Evolutionary conservation across 2,113 vertebrate genomes (phyloP).

Genomic region (Anolis carolinensis): DNA sequence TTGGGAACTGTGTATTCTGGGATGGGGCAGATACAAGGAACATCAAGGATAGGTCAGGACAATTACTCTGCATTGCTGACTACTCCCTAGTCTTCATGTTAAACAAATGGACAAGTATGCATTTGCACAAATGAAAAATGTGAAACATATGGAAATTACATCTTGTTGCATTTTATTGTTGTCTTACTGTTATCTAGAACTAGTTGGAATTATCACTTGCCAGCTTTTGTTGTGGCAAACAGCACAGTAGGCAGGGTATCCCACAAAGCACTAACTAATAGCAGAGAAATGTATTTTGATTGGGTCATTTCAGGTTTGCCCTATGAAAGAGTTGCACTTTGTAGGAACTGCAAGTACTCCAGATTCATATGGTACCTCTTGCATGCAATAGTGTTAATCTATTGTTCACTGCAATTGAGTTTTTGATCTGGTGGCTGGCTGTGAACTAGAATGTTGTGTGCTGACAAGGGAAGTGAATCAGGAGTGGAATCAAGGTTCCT

Average conservation of each 20-base stretch:
- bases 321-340: not conserved
- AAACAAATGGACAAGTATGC: not conserved
- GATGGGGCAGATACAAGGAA: not conserved
- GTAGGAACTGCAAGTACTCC: not conserved
- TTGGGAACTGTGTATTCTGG: not conserved
- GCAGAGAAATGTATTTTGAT: not conserved
- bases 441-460: not conserved
- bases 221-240: not conserved
- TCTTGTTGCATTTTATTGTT: not conserved
- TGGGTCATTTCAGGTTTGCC: not conserved
- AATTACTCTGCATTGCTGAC: fast-evolving
- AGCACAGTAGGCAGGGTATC: not conserved
- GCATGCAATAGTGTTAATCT: too few relatives aligned
- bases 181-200: not conserved
- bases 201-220: not conserved
- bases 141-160: not conserved
- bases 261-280: not conserved
- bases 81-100: not conserved
- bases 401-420: not conserved
- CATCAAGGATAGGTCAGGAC: fast-evolving
- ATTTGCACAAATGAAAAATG: not conserved
- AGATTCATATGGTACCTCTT: not conserved
- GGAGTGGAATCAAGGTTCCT: too few relatives aligned
- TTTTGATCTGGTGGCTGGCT: not conserved
- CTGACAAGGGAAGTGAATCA: too few relatives aligned